Conservation (phyloP, 2,888 invertebrate genomes). For the Pseudococcus jackbeardsleyi region DNA sequence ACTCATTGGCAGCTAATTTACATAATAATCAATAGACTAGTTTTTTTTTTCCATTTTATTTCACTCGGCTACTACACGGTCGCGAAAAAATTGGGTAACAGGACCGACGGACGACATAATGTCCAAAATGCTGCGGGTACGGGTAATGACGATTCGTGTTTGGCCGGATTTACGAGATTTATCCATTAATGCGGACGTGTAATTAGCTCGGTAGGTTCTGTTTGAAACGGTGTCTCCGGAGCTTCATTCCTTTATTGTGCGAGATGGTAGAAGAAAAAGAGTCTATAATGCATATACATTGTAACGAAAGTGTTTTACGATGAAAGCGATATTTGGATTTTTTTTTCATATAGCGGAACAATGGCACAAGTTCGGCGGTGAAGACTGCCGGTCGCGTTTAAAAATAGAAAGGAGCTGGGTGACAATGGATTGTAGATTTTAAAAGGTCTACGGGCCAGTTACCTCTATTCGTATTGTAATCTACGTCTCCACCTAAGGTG, state of each 20-base stretch:
- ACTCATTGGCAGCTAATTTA: constrained; percentile 61
- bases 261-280: background rate
- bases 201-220: background rate
- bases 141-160: background rate
- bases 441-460: background rate
- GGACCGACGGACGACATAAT: background rate
- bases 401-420: constrained; percentile 6
- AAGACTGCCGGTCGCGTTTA: background rate
- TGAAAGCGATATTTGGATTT: constrained; percentile 19
- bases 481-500: background rate
- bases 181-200: constrained; percentile 17
- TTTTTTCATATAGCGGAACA: background rate
- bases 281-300: constrained; percentile 1
- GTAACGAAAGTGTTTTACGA: constrained; percentile 23
- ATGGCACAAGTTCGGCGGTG: background rate
- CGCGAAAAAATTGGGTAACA: background rate
- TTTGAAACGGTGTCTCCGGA: background rate
- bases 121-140: background rate
- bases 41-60: background rate
- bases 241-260: background rate
- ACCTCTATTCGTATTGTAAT: background rate
- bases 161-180: constrained; percentile 14
- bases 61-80: background rate
- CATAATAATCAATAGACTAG: constrained; percentile 60
- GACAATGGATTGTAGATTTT: background rate